Conservation (phyloP, 2,113 vertebrate genomes). For the Nansenia antarctica region DNA sequence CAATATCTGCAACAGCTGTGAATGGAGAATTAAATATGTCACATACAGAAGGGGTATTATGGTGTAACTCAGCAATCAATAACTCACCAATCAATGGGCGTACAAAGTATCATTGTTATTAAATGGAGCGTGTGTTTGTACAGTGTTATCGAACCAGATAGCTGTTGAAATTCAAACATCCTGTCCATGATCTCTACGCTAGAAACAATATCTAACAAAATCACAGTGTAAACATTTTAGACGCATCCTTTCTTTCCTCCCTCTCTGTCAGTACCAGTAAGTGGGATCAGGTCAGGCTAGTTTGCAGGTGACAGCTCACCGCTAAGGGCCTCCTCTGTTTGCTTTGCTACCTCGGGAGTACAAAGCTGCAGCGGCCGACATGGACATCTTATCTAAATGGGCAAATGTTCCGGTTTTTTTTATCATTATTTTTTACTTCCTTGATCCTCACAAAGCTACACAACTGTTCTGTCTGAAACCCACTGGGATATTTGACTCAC, state of each 20-base stretch:
- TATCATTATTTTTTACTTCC: no score
- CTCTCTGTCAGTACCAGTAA: neutral
- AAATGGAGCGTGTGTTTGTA: neutral
- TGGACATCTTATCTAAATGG: constrained; percentile 12
- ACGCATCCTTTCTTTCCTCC: neutral
- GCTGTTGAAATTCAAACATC: neutral
- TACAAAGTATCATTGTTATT: neutral
- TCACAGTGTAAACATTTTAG: neutral
- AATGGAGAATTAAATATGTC: no score
- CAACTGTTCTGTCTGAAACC: neutral
- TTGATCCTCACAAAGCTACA: neutral
- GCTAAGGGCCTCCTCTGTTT: constrained; percentile 25
- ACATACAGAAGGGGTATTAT: no score
- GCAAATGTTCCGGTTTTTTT: constrained; percentile 7
- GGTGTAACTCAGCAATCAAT: neutral
- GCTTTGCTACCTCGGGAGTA: neutral
- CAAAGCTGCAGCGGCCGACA: constrained; percentile 14
- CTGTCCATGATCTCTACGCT: neutral
- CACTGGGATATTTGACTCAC: neutral
- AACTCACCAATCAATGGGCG: neutral
- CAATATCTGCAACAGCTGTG: no score
- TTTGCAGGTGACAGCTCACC: constrained; percentile 1
- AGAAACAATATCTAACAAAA: neutral
- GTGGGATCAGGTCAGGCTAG: constrained; percentile 2
- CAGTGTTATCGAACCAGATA: neutral